phyloP scores from a whole-genome alignment of 2,888 invertebrate species.

The Ferdinandea cuprea region DNA sequence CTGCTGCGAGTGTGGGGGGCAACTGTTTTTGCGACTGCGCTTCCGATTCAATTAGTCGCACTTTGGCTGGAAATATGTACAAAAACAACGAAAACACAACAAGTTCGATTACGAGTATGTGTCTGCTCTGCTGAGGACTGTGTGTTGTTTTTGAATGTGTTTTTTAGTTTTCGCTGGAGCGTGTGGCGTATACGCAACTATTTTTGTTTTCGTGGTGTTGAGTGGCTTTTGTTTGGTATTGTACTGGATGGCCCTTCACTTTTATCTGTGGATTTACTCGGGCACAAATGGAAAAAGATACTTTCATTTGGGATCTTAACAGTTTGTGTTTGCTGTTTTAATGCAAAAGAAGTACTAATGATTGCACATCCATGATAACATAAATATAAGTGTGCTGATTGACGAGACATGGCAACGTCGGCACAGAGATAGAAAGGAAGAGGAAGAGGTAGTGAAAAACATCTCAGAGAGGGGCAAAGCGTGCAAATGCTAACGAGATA shows the following conservation, averaged over 20 bases:
- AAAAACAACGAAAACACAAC: conserved; percentile 15
- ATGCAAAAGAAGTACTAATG: conserved; percentile 5
- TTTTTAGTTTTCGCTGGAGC: conserved; percentile 15
- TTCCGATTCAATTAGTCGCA: conserved; percentile 67
- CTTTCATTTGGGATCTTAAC: conserved; percentile 20
- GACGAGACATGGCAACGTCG: background rate
- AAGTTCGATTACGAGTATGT: background rate
- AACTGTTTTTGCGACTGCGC: conserved; percentile 69
- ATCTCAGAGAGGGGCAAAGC: too few species aligned
- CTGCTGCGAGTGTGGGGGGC: conserved; percentile 50
- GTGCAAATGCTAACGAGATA: conserved; percentile 13
- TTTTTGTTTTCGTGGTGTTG: conserved; percentile 21
- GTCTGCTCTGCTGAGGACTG: too few species aligned
- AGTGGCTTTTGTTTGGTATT: conserved; percentile 14
- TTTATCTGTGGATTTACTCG: conserved; percentile 25
- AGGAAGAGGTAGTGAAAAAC: background rate
- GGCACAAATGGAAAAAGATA: background rate
- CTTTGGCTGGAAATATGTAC: conserved; percentile 40
- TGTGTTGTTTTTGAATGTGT: conserved; percentile 16
- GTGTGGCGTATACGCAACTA: conserved; percentile 63
- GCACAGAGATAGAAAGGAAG: background rate
- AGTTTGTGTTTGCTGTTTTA: conserved; percentile 11
- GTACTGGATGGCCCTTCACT: conserved; percentile 45
- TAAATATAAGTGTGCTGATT: conserved; percentile 14
- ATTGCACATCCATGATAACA: conserved; percentile 4